Evolutionary conservation across 2,797 vertebrate genomes (phyloP).

Genomic region (Enteromius argenteus): DNA sequence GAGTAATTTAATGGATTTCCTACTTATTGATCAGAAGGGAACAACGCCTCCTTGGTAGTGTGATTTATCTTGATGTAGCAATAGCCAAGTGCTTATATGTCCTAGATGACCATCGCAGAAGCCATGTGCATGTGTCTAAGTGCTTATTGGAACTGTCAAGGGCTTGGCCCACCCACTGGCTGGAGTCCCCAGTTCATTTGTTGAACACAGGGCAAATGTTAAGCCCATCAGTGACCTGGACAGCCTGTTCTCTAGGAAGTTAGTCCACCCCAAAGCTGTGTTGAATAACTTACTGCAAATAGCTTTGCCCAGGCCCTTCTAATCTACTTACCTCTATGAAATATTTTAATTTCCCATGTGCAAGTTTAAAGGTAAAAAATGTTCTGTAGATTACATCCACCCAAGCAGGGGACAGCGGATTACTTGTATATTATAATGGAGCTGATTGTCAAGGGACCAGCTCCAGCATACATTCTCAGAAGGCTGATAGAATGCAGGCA

Average conservation of each 20-base stretch:
- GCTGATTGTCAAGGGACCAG: conserved; percentile 68
- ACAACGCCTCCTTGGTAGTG: conserved; percentile 74
- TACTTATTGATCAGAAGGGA: conserved; percentile 52
- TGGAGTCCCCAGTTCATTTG: conserved; percentile 58
- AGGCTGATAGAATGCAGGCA: conserved; percentile 11
- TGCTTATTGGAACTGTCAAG: conserved; percentile 36
- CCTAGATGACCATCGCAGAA: conserved; percentile 76
- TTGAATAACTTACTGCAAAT: conserved; percentile 78
- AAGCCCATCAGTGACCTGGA: conserved; percentile 67
- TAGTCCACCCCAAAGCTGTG: conserved; percentile 65
- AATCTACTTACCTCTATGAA: conserved; percentile 73
- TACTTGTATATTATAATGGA: conserved; percentile 67
- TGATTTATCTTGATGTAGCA: conserved; percentile 72
- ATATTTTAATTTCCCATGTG: conserved; percentile 68
- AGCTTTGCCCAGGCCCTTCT: conserved; percentile 65
- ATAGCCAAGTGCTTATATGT: conserved; percentile 71
- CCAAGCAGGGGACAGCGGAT: conserved; percentile 71
- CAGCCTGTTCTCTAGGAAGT: conserved; percentile 72
- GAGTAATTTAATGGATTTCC: conserved; percentile 15
- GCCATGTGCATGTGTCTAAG: conserved; percentile 55
- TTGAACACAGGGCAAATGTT: conserved; percentile 57
- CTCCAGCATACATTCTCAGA: conserved; percentile 63
- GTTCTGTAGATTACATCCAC: conserved; percentile 74
- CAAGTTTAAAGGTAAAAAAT: conserved; percentile 67
- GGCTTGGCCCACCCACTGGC: conserved; percentile 70